Base-by-base conservation (phyloP, 1,140 invertebrate genomes). In the Lasaia peninsularis region DNA sequence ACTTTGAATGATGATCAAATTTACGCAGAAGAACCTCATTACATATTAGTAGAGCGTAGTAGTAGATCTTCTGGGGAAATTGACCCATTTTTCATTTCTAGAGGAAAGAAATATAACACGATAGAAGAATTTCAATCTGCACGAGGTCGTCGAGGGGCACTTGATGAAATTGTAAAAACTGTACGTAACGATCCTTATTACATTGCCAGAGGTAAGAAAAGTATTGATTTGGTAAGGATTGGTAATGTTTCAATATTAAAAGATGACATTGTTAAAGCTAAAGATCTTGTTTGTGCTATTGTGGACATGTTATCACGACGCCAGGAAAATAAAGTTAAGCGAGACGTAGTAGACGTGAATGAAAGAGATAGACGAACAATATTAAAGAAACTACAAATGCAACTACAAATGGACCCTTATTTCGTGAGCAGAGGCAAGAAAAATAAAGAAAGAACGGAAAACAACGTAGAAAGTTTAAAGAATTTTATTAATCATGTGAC, bases 391-490 rank as follows among this genome's bases (percentile, higher is more conserved):
- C 51, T 89, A 14, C 80, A 84, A 1, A 72, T 78, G 20, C 80
- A 88, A 56, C 49, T 89, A 28, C 81, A 87, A 63, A 81, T 72
- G 11, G 86, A 89, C 49, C 86, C 86, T 0, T 88, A 87, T 65
- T 85, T 76, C 62, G 84, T 85, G 9, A 88, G 84, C 44, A 74
- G 86, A 54, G 86, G 86, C 5, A 88, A 87, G 70, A 88, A 88
- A 64, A 71, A 63, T 31, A 44, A 58, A 33, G 34, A 54, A 18
- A 16, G 9, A 4, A 40, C 21, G 28, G 12, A 44, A 40, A 3
- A 16, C 7, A 54, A 40, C 33, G 32, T 24, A 20, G 18, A 16
- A 53, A 54, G 14, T 35, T 28, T 55, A 37, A 40, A 44, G 6
- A 18, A 21, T 7, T 54, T 44, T 24, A 5, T 28, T 14, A 28